Base-by-base conservation (phyloP, 2,888 invertebrate species). In the Nymphalis urticae region DNA sequence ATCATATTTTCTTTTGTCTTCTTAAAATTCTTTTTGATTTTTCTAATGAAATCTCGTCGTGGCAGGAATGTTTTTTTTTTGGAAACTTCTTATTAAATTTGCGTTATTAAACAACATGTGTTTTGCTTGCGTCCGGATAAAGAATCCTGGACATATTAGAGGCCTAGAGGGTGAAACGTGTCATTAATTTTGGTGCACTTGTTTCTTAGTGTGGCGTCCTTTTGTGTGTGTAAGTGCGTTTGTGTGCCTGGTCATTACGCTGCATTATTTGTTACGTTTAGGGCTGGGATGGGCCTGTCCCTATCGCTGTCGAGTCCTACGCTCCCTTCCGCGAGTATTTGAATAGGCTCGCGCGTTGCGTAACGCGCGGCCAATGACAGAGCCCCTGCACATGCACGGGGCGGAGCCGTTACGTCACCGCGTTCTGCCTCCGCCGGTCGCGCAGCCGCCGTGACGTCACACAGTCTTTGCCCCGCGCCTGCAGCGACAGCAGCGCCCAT, bases 371-470 rank as follows among this genome's bases (percentile, higher is more conserved):
- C 92, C 92, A 92, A 92, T 92, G 90, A 89, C 90, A 86, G 90
- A 86, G 84, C 68, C 84, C 83, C 82, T 88, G 90, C 90, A 90
- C 87, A 89, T 90, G 89, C 89, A 91, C 85, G 87, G 90, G 93
- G 92, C 92, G 93, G 91, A 89, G 92, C 80, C 88, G 80, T 92
- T 90, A 91, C 92, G 92, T 92, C 92, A 92, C 87, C 78, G 82
- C 83, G 87, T 77, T 80, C 88, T 82, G 87, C 90, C 90, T 79
- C 80, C 88, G 86, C 85, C 85, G 79, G 83, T 79, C 89, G 89
- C 91, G 90, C 92, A 90, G 91, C 82, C 91, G 91, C 90, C 82
- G 89, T 92, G 92, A 92, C 92, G 92, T 92, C 92, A 92, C 87
- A 76, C 74, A 80, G 77, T 77, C 76, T 74, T 68, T 78, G 79